A percentile compares a stretch with the other conserved stretches of the same genome.
Evolutionary conservation across 1,140 invertebrate genomes (phyloP).

Genomic region (Anadara kagoshimensis): DNA sequence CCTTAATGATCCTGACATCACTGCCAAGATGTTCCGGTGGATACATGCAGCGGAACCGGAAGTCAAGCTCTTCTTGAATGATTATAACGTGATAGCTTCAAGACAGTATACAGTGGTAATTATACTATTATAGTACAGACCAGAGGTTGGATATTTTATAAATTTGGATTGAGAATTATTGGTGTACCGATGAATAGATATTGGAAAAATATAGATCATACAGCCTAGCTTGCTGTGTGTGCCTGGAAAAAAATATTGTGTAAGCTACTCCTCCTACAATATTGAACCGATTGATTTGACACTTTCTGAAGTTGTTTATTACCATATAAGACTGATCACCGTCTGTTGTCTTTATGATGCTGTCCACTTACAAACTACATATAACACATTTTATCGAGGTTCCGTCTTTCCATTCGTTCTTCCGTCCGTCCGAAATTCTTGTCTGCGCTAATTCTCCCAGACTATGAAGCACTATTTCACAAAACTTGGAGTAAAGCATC

Average conservation of each 20-base stretch:
- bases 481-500: too few relatives aligned
- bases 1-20: slow-evolving; percentile 42
- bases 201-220: background rate
- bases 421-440: too few relatives aligned
- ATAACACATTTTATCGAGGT: too few relatives aligned
- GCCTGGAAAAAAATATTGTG: background rate
- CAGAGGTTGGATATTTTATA: background rate
- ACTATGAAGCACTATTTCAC: too few relatives aligned
- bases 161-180: background rate
- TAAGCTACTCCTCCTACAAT: background rate
- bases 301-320: too few relatives aligned
- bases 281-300: too few relatives aligned
- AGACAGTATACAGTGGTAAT: background rate
- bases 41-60: slow-evolving; percentile 44
- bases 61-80: slow-evolving; percentile 62
- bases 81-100: slow-evolving; percentile 50
- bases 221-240: background rate
- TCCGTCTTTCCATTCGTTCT: too few relatives aligned
- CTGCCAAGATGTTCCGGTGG: slow-evolving; percentile 52
- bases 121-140: background rate
- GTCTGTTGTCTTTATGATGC: too few relatives aligned
- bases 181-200: background rate
- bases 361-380: too few relatives aligned
- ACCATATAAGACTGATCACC: too few relatives aligned
- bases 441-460: too few relatives aligned